Conservation (phyloP, 1,140 invertebrate genomes). For the Anastrepha ludens region DNA sequence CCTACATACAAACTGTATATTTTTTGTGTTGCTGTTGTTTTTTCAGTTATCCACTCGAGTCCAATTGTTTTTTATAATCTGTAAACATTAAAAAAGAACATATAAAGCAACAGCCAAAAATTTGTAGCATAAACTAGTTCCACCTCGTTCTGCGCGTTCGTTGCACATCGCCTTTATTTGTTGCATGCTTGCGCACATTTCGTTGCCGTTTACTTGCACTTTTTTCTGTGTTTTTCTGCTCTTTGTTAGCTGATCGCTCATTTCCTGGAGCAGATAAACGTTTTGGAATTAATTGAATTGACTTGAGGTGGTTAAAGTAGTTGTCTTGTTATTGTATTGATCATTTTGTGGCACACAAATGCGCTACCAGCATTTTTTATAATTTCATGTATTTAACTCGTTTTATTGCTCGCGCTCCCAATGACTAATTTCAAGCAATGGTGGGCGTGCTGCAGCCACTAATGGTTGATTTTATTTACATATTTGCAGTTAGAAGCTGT, state of each 20-base stretch:
- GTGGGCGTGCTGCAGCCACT: slow-evolving; percentile 5
- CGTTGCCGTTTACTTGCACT: background rate
- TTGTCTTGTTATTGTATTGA: background rate
- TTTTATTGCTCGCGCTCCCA: slow-evolving; percentile 10
- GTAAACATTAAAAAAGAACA: background rate
- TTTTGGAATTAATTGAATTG: slow-evolving; percentile 49
- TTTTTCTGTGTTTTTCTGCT: background rate
- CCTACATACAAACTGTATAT: slow-evolving; percentile 12
- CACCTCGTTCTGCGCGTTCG: slow-evolving; percentile 26
- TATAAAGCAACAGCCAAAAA: background rate
- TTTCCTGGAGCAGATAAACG: slow-evolving; percentile 51
- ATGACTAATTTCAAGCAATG: background rate
- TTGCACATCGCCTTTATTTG: slow-evolving; percentile 23
- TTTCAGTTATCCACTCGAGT: background rate
- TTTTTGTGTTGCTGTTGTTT: background rate
- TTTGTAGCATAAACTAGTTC: background rate
- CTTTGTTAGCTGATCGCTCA: slow-evolving; percentile 41
- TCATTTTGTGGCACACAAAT: background rate
- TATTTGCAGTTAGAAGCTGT: background rate
- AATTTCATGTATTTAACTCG: slow-evolving; percentile 45
- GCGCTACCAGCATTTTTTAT: background rate
- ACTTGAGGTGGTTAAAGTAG: slow-evolving; percentile 30
- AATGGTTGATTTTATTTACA: slow-evolving; percentile 21
- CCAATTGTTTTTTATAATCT: slow-evolving; percentile 29
- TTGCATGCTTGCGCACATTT: slow-evolving; percentile 19